Evolutionary conservation across 92 coral and sea anemone genomes (phyloP).

Genomic region (Montipora capitata): DNA sequence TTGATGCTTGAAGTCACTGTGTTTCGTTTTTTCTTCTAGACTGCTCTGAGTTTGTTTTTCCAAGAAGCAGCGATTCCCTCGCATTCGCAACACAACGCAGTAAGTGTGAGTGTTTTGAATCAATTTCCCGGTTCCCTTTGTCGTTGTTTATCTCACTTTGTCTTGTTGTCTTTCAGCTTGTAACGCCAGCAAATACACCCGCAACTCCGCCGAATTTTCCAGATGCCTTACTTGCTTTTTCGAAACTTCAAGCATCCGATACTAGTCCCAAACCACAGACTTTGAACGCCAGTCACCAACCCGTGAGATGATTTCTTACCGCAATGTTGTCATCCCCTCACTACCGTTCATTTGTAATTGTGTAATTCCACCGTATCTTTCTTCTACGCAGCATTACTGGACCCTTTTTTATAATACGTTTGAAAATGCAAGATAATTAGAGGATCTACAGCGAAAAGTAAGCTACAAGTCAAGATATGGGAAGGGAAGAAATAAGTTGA

Average conservation of each 20-base stretch:
- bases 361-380: constrained; percentile 66
- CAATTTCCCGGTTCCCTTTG: constrained; percentile 2
- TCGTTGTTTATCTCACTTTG: constrained; percentile 74
- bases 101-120: constrained; percentile 70
- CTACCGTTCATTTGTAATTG: constrained; percentile 47
- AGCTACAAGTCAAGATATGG: constrained; percentile 60
- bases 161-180: constrained; percentile 84
- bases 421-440: constrained; percentile 37
- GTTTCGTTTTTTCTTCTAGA: constrained; percentile 72
- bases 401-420: constrained; percentile 47
- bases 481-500: constrained; percentile 8
- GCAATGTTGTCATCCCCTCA: constrained; percentile 65
- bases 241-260: constrained; percentile 96
- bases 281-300: constrained; percentile 82
- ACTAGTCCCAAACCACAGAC: constrained; percentile 81
- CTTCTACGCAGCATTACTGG: constrained; percentile 60
- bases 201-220: constrained; percentile 99
- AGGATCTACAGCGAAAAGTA: constrained; percentile 37
- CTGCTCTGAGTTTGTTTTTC: constrained; percentile 97
- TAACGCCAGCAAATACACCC: constrained; percentile 99
- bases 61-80: constrained; percentile 99
- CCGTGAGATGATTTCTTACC: constrained; percentile 84
- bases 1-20: neutral
- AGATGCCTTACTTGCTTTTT: constrained; percentile 94
- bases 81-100: constrained; percentile 95